Evolutionary conservation across 2,888 invertebrate genomes (phyloP).

Genomic region (Cheilosia urbana): DNA sequence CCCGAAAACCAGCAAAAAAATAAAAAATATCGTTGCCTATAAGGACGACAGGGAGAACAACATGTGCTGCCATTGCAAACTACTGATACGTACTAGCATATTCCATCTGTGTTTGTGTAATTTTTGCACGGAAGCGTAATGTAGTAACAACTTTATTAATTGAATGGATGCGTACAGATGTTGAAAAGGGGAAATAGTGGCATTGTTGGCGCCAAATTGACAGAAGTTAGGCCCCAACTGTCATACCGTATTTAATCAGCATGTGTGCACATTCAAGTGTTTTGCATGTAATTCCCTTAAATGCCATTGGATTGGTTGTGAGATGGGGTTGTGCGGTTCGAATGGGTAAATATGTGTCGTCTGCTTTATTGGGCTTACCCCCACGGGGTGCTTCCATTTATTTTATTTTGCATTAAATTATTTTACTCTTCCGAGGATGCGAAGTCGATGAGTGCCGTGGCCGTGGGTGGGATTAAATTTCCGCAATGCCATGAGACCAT

Average conservation of each 20-base stretch:
- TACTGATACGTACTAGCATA: background rate
- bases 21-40: slow-evolving; percentile 14
- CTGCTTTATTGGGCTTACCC: slow-evolving; percentile 60
- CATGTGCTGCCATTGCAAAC: slow-evolving; percentile 17
- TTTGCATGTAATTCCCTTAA: slow-evolving; percentile 41
- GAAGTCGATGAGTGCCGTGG: background rate
- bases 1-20: background rate
- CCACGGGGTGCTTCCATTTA: slow-evolving; percentile 38
- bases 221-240: slow-evolving; percentile 48
- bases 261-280: slow-evolving; percentile 39
- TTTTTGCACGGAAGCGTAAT: slow-evolving; percentile 6
- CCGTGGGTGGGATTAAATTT: background rate
- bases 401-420: slow-evolving; percentile 55
- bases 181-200: slow-evolving; percentile 6
- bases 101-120: background rate
- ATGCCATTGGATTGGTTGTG: slow-evolving; percentile 1
- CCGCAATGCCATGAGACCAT: slow-evolving; percentile 2
- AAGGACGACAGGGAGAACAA: slow-evolving; percentile 10
- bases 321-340: background rate
- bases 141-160: slow-evolving; percentile 44
- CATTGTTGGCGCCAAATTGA: slow-evolving; percentile 61
- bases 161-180: slow-evolving; percentile 28
- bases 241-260: slow-evolving; percentile 41
- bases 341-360: background rate
- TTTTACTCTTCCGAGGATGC: slow-evolving; percentile 18